phyloP scores from a whole-genome alignment of 2,888 invertebrate species.

The Empis stercorea region DNA sequence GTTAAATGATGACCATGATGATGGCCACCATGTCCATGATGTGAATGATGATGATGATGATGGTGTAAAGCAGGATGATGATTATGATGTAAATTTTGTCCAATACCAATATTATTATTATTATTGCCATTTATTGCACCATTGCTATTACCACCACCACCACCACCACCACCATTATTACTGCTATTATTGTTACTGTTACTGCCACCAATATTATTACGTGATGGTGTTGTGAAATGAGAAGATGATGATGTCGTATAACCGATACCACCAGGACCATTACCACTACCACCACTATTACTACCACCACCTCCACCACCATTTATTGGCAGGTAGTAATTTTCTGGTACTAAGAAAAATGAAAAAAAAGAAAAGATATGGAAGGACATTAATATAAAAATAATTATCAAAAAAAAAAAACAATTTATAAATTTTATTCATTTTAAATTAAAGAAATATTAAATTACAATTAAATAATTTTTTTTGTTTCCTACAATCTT shows the following conservation, averaged over 20 bases:
- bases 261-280: slow-evolving; percentile 8
- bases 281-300: slow-evolving; percentile 13
- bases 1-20: slow-evolving; percentile 12
- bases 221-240: slow-evolving; percentile 35
- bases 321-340: slow-evolving; percentile 35
- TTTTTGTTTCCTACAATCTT: too few species aligned
- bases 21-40: slow-evolving; percentile 22
- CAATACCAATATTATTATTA: slow-evolving; percentile 17
- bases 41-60: slow-evolving; percentile 20
- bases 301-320: slow-evolving; percentile 19
- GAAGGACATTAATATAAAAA: not conserved
- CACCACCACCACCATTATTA: not conserved
- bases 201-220: slow-evolving; percentile 20
- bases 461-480: not conserved
- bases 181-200: too few species aligned
- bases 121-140: slow-evolving; percentile 21
- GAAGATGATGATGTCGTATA: slow-evolving; percentile 23
- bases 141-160: slow-evolving; percentile 13
- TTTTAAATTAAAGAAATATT: not conserved
- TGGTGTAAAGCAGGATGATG: slow-evolving; percentile 35
- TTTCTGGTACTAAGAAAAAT: slow-evolving; percentile 45
- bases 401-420: too few species aligned
- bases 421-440: not conserved
- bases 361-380: slow-evolving; percentile 2
- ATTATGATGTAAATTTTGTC: slow-evolving; percentile 36